Base-by-base conservation (phyloP, 2,113 vertebrate species). In the Microcebus tavaratra region DNA sequence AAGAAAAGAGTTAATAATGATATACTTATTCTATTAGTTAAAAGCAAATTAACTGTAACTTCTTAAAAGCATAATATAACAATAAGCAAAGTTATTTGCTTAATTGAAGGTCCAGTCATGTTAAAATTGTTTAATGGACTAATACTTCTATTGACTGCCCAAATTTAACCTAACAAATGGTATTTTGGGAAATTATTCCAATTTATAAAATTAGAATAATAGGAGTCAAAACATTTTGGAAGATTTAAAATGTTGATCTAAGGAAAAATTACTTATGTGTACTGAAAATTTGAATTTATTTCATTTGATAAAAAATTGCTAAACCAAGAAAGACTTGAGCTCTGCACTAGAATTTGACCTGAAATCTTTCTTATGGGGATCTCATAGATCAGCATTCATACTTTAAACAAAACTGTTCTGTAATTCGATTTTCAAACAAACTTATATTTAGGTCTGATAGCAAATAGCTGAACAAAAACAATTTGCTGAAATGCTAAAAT, bases 401-500 rank as follows among this genome's bases (percentile, higher is more conserved):
- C 12, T 72, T 0, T 5, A 73, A 50, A 90, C 13, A 78, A 85
- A 95, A 42, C 1, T 72, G 9, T 45, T 75, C 50, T n/a, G 27
- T 61, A 83, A 75, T 87, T 83, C 45, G 68, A 53, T 94, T 91
- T 97, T 63, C 68, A 96, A 84, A 79, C 18, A 95, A 95, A 95
- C 12, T 86, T 95, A 87, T 95, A 88, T 89, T 95, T 88, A 96
- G 59, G 18, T 89, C n/a, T 27, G 68, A 86, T 79, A 94, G 13
- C 45, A 97, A 90, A 93, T 45, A 93, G 57, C 55, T 80, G 73
- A 96, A 96, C 12, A 96, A 87, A 63, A 4, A 45, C 50, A 96
- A 87, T 96, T 97, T 94, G 70, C 82, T 84, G 63, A 91, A 90
- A 89, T 81, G 12, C n/a, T 45, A 95, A 94, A 96, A 79, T 87